Percentiles rank a stretch among this genome's conserved stretches.
Conservation (phyloP, 1,140 invertebrate genomes). For the Drosophila orosa region DNA sequence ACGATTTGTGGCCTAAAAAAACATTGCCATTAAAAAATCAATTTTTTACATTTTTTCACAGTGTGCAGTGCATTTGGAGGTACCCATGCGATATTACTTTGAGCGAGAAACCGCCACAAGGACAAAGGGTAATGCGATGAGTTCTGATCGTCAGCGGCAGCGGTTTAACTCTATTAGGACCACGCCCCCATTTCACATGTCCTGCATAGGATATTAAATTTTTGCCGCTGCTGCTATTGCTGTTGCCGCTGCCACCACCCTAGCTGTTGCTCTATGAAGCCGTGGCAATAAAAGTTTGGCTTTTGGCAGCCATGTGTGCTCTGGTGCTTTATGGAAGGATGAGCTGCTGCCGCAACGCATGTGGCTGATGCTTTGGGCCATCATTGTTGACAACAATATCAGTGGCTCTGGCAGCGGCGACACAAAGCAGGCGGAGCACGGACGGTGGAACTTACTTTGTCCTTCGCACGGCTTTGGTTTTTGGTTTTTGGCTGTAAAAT, state of each 20-base stretch:
- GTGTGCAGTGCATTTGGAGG: neutral
- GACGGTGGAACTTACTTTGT: conserved; percentile 64
- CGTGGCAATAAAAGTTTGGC: conserved; percentile 60
- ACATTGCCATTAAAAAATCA: no score
- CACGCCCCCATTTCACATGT: conserved; percentile 35
- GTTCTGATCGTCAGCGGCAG: conserved; percentile 62
- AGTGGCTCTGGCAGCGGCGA: conserved; percentile 56
- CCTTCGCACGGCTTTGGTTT: conserved; percentile 46
- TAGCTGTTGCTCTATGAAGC: conserved; percentile 28
- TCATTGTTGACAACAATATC: conserved; percentile 81
- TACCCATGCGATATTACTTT: conserved; percentile 58
- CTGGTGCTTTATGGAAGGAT: conserved; percentile 57
- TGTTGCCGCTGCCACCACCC: neutral
- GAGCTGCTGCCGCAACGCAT: conserved; percentile 72
- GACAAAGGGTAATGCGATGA: conserved; percentile 69
- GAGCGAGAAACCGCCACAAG: conserved; percentile 38
- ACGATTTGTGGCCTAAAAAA: no score
- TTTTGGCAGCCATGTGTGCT: conserved; percentile 31
- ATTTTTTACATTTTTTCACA: no score
- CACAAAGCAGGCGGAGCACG: conserved; percentile 32
- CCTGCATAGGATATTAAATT: conserved; percentile 68
- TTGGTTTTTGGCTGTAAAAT: conserved; percentile 72
- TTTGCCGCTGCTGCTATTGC: conserved; percentile 30
- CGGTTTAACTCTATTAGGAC: conserved; percentile 67
- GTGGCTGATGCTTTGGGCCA: conserved; percentile 79